phyloP scores from a whole-genome alignment of 2,888 invertebrate genomes.

The Trachelus tabidus region DNA sequence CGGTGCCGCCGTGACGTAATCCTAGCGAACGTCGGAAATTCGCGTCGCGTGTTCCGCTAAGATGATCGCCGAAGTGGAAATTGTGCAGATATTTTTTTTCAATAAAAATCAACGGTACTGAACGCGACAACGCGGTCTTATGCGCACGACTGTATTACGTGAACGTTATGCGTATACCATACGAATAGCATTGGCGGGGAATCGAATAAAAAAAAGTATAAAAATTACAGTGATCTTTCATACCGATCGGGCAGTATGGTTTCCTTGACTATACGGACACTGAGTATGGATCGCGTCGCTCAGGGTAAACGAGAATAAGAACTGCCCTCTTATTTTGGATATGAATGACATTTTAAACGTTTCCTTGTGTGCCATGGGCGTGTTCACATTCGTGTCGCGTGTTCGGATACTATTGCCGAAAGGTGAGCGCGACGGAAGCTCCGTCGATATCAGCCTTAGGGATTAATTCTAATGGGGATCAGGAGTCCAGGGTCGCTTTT shows the following conservation, averaged over 20 bases:
- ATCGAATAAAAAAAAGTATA: neutral
- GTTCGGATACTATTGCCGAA: neutral
- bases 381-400: neutral
- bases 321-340: neutral
- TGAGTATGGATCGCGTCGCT: no score
- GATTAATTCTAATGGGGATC: neutral
- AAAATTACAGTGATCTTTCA: neutral
- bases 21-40: neutral
- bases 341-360: neutral
- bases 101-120: neutral
- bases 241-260: neutral
- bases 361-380: neutral
- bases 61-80: neutral
- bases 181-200: neutral
- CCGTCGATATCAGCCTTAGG: neutral
- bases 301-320: neutral
- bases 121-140: neutral
- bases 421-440: neutral
- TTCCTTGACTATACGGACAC: no score
- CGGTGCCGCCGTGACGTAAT: neutral
- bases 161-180: neutral
- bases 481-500: neutral
- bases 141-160: neutral
- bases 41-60: neutral
- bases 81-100: neutral